Base-by-base conservation (phyloP, 2,113 vertebrate species). In the Tupaia tana region DNA sequence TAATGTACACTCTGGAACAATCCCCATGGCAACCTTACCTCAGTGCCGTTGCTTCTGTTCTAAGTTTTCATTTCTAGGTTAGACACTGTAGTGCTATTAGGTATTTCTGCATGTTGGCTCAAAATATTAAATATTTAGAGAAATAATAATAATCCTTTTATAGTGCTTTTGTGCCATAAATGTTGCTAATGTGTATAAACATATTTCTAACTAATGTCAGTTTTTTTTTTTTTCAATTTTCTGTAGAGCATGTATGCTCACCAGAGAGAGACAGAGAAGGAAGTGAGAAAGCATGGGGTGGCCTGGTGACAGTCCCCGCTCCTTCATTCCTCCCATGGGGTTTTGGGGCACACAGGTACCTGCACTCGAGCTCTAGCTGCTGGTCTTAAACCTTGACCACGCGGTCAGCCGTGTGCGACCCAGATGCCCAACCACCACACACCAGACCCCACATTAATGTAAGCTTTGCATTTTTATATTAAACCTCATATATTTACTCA, bases 131-230 rank as follows among this genome's bases (percentile, higher is more conserved):
- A 64, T 79, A 59, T 18, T 92, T 58, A 56, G 1, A 66, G 34
- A 80, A 95, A 73, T 86, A 74, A 78, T 54, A 61, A 75, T 73
- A 29, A 73, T 79, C 71, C 82, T 43, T 89, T 86, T 85, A 71
- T 20, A 74, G 7, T 64, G 8, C 0, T 89, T 74, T 58, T 59
- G 4, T 56, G 15, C 9, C 7, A 82, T 18, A n/a, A 43, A 67
- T 67, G 15, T 31, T 89, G 25, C 31, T 61, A 78, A 59, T 34
- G 10, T 66, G 92, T 29, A 34, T 54, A 80, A 92, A 85, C 43
- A 83, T 69, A 71, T 83, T 82, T 52, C 6, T 66, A 70, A 70
- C 3, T 34, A 43, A 79, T 59, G 12, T 29, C 5, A 43, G 43
- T 43, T 43, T 6, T 43, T 43, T 43, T 43, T 43, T 3, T 43